phyloP scores from a whole-genome alignment of 2,888 invertebrate species.

The Temnothorax ravouxi region DNA sequence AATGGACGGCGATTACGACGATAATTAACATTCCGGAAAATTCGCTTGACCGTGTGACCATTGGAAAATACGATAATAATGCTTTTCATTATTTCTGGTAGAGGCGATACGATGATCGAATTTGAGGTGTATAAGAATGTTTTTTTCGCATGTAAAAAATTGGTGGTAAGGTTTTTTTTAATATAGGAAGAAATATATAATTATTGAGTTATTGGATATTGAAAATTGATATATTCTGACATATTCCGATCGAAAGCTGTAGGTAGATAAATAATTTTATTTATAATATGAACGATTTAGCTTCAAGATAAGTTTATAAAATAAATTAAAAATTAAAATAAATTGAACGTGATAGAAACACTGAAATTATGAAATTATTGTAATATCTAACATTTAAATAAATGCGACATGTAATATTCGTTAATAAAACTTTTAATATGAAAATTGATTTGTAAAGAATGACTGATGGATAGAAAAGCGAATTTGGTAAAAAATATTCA shows the following conservation, averaged over 20 bases:
- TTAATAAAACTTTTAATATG: not conserved
- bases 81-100: not conserved
- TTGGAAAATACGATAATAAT: conserved; percentile 21
- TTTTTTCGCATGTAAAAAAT: not conserved
- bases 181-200: not conserved
- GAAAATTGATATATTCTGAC: conserved; percentile 2
- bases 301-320: not conserved
- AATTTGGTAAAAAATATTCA: not conserved
- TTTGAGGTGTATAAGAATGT: not conserved
- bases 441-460: not conserved
- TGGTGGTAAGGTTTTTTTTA: not conserved
- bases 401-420: not conserved
- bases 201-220: conserved; percentile 15
- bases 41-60: conserved; percentile 15
- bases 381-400: not conserved
- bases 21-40: conserved; percentile 28
- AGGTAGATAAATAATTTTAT: conserved; percentile 5
- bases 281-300: not conserved
- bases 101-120: not conserved
- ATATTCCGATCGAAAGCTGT: not conserved
- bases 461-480: not conserved
- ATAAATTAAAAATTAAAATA: not conserved
- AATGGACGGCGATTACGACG: not conserved
- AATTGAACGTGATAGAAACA: not conserved
- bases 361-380: not conserved